A percentile compares a stretch with the other conserved stretches of the same genome.
Evolutionary conservation across 2,797 vertebrate genomes (phyloP).

Genomic region (Poecile montanus): DNA sequence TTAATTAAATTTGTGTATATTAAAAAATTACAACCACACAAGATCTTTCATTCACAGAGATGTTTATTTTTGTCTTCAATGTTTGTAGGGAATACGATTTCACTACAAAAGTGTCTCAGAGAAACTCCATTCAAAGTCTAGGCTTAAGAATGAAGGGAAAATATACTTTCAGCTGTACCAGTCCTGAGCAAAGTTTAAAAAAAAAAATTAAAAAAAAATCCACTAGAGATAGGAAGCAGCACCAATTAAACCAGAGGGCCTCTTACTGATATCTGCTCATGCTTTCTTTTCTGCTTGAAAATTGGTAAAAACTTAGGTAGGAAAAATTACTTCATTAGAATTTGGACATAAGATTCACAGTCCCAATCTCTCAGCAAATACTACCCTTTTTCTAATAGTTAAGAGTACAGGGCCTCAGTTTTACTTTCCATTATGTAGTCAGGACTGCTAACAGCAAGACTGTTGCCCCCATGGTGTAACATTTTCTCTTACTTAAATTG

Average conservation of each 20-base stretch:
- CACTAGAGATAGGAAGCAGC: constrained; percentile 62
- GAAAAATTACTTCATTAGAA: constrained; percentile 22
- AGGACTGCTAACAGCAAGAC: constrained; percentile 64
- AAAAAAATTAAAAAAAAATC: not conserved
- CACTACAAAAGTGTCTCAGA: constrained; percentile 72
- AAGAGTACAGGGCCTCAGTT: constrained; percentile 28
- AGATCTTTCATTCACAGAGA: constrained; percentile 49
- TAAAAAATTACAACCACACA: constrained; percentile 58
- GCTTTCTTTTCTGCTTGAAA: constrained; percentile 54
- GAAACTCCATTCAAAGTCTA: constrained; percentile 72
- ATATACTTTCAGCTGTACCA: constrained; percentile 71
- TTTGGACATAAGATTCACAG: constrained; percentile 27
- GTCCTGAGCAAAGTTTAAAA: constrained; percentile 69
- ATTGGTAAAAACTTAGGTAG: constrained; percentile 44
- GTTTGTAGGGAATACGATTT: constrained; percentile 66
- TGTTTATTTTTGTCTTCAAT: constrained; percentile 68
- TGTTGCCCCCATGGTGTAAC: constrained; percentile 10
- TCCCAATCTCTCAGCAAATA: constrained; percentile 25
- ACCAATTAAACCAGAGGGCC: constrained; percentile 62
- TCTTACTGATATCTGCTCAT: constrained; percentile 45
- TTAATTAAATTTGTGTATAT: not conserved
- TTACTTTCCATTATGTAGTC: constrained; percentile 31
- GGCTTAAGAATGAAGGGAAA: constrained; percentile 68
- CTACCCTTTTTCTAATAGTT: not conserved
- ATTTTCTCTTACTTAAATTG: constrained; percentile 37